Evolutionary conservation across 2,113 vertebrate species (phyloP).

Genomic region (Serinus canaria): DNA sequence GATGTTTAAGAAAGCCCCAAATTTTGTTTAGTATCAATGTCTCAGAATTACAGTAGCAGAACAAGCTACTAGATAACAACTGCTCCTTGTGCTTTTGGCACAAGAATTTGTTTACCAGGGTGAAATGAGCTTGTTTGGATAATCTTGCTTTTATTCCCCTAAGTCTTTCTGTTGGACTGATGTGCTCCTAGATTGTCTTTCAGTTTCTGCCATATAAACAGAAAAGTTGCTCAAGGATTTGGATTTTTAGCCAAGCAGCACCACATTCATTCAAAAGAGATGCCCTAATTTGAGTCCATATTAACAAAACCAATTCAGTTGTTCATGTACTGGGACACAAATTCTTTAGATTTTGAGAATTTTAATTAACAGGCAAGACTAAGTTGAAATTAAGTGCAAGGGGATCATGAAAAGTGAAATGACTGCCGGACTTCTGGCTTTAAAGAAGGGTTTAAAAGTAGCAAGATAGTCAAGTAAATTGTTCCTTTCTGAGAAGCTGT

Average conservation of each 20-base stretch:
- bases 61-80: not conserved
- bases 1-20: not conserved
- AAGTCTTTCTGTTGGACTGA: not conserved
- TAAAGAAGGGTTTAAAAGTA: not conserved
- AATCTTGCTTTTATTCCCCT: not conserved
- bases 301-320: not conserved
- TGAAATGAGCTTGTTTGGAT: slow-evolving; percentile 2
- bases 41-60: not conserved
- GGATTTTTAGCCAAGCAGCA: not conserved
- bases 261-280: not conserved
- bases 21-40: not conserved
- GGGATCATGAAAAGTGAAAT: not conserved
- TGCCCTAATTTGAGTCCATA: not conserved
- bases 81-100: not conserved
- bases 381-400: not conserved
- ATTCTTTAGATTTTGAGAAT: not conserved
- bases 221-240: not conserved
- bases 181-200: not conserved
- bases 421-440: not conserved
- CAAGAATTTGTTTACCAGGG: slow-evolving; percentile 4
- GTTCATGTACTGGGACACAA: not conserved
- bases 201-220: not conserved
- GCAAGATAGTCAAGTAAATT: not conserved
- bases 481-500: not conserved
- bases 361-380: not conserved